A percentile compares a stretch with the other conserved stretches of the same genome.
phyloP scores from a whole-genome alignment of 2,888 invertebrate genomes.

The Trisateles emortualis region DNA sequence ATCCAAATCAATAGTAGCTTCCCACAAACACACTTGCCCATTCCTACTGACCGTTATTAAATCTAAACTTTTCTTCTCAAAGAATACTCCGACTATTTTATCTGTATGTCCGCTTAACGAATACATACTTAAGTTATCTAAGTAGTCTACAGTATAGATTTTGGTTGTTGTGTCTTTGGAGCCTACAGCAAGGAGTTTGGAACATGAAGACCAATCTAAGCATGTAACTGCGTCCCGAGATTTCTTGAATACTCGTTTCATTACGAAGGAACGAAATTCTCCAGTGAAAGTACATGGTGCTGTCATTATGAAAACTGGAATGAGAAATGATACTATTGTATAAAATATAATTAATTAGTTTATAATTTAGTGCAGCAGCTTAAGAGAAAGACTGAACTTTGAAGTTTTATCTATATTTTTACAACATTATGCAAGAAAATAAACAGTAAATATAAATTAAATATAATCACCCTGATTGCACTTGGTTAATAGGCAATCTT shows the following conservation, averaged over 20 bases:
- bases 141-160: conserved; percentile 92
- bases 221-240: conserved; percentile 94
- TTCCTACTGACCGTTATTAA: conserved; percentile 94
- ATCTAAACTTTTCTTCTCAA: conserved; percentile 94
- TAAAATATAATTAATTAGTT: neutral
- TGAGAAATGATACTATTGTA: neutral
- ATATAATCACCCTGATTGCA: too few relatives aligned
- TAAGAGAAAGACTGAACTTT: too few relatives aligned
- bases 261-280: conserved; percentile 95
- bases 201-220: conserved; percentile 97
- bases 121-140: conserved; percentile 91
- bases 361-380: too few relatives aligned
- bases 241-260: conserved; percentile 94
- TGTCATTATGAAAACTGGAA: conserved; percentile 93
- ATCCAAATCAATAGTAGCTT: conserved; percentile 91
- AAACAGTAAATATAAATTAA: too few relatives aligned
- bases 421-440: too few relatives aligned
- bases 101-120: conserved; percentile 95
- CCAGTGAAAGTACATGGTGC: conserved; percentile 93
- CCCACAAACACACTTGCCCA: conserved; percentile 95
- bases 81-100: conserved; percentile 94
- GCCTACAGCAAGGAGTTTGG: conserved; percentile 95
- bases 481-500: too few relatives aligned
- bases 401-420: too few relatives aligned
- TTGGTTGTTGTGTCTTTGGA: conserved; percentile 96